Evolutionary conservation across 2,113 vertebrate species (phyloP).

Genomic region (Takifugu flavidus): DNA sequence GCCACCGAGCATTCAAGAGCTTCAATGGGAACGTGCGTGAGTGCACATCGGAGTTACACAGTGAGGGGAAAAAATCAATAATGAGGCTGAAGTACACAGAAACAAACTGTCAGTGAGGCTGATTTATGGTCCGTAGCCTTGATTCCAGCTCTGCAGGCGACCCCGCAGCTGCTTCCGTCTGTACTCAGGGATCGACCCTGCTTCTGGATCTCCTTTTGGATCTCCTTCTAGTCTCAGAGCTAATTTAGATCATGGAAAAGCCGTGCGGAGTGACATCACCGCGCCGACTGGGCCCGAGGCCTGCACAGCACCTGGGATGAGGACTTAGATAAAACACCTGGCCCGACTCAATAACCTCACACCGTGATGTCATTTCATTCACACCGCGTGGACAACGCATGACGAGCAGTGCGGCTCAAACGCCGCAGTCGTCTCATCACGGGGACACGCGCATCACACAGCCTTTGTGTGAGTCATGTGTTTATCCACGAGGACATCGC

Average conservation of each 20-base stretch:
- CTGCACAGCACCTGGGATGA: constrained; percentile 32
- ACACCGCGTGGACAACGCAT: no score
- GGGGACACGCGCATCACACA: constrained; percentile 16
- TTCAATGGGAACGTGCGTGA: no score
- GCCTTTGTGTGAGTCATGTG: constrained; percentile 46
- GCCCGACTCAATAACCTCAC: constrained; percentile 18
- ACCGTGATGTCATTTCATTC: neutral
- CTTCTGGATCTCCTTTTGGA: neutral
- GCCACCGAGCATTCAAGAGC: no score
- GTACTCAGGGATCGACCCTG: neutral
- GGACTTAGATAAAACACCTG: constrained; percentile 37
- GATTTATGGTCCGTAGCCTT: neutral
- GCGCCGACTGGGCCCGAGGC: constrained; percentile 5
- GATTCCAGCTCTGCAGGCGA: neutral
- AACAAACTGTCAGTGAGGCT: neutral
- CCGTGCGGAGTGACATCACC: constrained; percentile 15
- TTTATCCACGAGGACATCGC: constrained; percentile 61
- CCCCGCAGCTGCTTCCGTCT: constrained; percentile 2
- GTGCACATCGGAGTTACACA: no score
- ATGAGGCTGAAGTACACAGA: no score
- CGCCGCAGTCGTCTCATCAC: constrained; percentile 1
- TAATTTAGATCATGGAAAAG: constrained; percentile 4
- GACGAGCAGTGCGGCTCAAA: neutral
- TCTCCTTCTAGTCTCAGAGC: neutral
- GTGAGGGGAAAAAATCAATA: no score